phyloP scores from a whole-genome alignment of 2,797 vertebrate genomes.

The Halcyon chelicuti region DNA sequence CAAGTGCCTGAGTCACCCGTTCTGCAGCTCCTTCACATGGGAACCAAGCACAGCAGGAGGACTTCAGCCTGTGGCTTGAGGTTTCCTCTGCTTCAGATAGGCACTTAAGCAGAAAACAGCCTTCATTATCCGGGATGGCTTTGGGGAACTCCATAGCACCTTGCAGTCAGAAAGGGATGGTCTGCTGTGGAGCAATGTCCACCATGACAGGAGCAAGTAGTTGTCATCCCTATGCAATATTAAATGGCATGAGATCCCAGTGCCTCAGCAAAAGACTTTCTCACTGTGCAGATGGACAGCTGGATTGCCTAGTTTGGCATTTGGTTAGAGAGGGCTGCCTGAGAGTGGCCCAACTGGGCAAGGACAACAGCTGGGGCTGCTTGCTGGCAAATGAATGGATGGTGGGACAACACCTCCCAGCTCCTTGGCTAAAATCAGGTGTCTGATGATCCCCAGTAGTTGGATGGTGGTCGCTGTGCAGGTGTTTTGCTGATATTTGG shows the following conservation, averaged over 20 bases:
- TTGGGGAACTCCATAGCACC: not conserved
- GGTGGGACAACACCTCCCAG: not conserved
- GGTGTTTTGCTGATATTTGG: not conserved
- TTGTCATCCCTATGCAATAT: not conserved
- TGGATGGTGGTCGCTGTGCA: not conserved
- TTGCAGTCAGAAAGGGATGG: not conserved
- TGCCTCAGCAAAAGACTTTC: not conserved
- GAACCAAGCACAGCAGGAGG: accelerated
- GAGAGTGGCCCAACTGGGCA: not conserved
- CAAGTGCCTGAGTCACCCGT: not conserved
- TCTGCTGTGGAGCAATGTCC: not conserved
- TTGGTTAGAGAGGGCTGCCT: not conserved
- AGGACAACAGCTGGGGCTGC: not conserved
- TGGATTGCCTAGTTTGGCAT: not conserved
- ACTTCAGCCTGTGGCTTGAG: not conserved
- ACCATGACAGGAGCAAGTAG: accelerated
- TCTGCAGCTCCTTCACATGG: accelerated
- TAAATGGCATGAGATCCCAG: not conserved
- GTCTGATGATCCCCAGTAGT: not conserved
- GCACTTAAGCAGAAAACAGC: not conserved
- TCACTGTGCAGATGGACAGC: not conserved
- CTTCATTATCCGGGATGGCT: not conserved
- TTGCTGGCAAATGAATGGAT: not conserved
- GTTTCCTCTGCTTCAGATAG: not conserved
- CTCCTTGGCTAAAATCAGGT: not conserved